Percentiles rank a stretch among this genome's conserved stretches.
Conservation (phyloP, 2,113 vertebrate genomes). For the Rhombomys opimus region DNA sequence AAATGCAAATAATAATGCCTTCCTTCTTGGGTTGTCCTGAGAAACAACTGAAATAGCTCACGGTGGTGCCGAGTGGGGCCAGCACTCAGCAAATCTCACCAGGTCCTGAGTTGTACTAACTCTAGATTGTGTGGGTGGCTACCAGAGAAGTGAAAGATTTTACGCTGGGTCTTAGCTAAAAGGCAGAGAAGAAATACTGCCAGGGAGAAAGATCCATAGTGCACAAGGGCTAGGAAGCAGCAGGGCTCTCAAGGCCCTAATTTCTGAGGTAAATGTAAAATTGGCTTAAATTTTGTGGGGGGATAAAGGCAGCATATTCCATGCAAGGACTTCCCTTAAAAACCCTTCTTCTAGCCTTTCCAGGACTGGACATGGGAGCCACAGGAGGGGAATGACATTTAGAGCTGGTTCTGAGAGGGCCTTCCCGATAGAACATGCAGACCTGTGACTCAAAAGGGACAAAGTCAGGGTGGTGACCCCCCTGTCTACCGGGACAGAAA, state of each 20-base stretch:
- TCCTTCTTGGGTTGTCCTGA: neutral
- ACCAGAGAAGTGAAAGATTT: neutral
- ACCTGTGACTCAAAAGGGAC: conserved; percentile 41
- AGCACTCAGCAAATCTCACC: neutral
- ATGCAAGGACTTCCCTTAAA: neutral
- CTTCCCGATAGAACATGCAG: conserved; percentile 7
- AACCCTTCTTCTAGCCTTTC: neutral
- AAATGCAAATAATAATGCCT: neutral
- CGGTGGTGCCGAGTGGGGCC: no score
- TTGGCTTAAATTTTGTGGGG: neutral
- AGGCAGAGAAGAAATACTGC: neutral
- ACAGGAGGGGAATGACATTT: conserved; percentile 59
- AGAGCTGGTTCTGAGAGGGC: conserved; percentile 33
- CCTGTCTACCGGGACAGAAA: conserved; percentile 40
- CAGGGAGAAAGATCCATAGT: neutral
- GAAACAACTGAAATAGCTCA: neutral
- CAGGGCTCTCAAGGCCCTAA: neutral
- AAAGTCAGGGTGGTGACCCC: conserved; percentile 39
- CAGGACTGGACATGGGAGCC: neutral
- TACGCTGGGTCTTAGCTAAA: neutral
- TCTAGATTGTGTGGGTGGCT: neutral
- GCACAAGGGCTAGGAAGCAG: neutral
- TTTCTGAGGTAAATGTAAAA: neutral
- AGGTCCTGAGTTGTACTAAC: neutral
- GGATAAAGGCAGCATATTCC: neutral